A percentile compares a stretch with the other conserved stretches of the same genome.
Conservation (phyloP, 2,113 vertebrate species). For the Pteruthius melanotis region DNA sequence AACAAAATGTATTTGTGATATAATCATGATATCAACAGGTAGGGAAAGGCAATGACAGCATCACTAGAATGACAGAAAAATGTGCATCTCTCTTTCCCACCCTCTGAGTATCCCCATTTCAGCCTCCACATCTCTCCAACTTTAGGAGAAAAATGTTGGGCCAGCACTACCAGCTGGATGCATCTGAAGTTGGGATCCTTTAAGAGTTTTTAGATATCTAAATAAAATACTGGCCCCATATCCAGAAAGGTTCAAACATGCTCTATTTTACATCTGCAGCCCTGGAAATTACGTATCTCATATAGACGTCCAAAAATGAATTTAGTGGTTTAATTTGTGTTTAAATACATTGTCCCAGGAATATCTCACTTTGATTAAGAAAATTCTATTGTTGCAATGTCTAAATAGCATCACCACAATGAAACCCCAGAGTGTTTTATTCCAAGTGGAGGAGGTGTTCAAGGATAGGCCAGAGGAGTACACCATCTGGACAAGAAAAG, state of each 20-base stretch:
- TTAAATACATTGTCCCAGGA: neutral
- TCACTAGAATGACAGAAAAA: neutral
- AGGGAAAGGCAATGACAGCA: neutral
- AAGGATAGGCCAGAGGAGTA: neutral
- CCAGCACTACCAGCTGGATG: neutral
- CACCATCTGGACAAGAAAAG: neutral
- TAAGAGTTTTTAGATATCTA: neutral
- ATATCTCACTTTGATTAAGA: neutral
- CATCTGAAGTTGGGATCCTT: neutral
- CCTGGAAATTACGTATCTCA: neutral
- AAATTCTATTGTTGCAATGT: neutral
- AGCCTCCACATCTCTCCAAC: neutral
- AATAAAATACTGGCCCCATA: neutral
- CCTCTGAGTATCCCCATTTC: neutral
- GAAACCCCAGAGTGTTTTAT: neutral
- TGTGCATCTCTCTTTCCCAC: neutral
- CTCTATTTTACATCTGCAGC: neutral
- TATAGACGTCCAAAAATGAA: neutral
- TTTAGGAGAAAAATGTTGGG: neutral
- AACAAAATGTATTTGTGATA: neutral
- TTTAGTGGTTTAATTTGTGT: neutral
- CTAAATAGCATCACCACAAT: neutral
- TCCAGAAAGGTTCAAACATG: neutral
- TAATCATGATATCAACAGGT: neutral
- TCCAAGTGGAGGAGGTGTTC: neutral